phyloP scores from a whole-genome alignment of 2,888 invertebrate species.

The Drosophila gaucha region DNA sequence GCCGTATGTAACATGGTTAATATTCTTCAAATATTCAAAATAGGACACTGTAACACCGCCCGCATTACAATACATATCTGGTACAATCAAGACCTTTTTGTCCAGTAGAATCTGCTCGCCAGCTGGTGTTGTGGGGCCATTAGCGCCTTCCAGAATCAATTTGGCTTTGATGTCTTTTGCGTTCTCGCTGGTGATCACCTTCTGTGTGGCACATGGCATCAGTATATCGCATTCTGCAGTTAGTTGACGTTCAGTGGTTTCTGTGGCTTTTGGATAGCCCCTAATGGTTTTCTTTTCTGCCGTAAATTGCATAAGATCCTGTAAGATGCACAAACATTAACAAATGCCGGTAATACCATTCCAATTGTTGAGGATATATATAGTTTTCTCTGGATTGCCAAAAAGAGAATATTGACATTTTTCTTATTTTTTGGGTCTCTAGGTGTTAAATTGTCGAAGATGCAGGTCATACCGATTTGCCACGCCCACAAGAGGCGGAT shows the following conservation, averaged over 20 bases:
- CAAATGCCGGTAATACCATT: too few relatives aligned
- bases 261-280: slow-evolving; percentile 97
- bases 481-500: too few relatives aligned
- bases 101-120: slow-evolving; percentile 96
- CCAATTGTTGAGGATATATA: too few relatives aligned
- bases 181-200: slow-evolving; percentile 96
- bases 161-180: slow-evolving; percentile 95
- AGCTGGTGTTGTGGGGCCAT: slow-evolving; percentile 98
- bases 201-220: slow-evolving; percentile 97
- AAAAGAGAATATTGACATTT: too few relatives aligned
- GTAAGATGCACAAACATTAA: slow-evolving; percentile 32
- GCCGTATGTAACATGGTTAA: slow-evolving; percentile 98
- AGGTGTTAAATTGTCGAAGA: too few relatives aligned
- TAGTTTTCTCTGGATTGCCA: too few relatives aligned
- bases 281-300: slow-evolving; percentile 92
- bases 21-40: slow-evolving; percentile 99
- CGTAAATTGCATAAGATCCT: slow-evolving; percentile 92
- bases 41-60: slow-evolving; percentile 99
- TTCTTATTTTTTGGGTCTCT: too few relatives aligned
- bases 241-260: slow-evolving; percentile 92
- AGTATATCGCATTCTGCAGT: slow-evolving; percentile 98
- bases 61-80: slow-evolving; percentile 95
- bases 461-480: too few relatives aligned
- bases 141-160: slow-evolving; percentile 97
- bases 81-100: slow-evolving; percentile 95